Conservation (phyloP, 2,797 vertebrate genomes). For the Microctenopoma stevenorrisi region DNA sequence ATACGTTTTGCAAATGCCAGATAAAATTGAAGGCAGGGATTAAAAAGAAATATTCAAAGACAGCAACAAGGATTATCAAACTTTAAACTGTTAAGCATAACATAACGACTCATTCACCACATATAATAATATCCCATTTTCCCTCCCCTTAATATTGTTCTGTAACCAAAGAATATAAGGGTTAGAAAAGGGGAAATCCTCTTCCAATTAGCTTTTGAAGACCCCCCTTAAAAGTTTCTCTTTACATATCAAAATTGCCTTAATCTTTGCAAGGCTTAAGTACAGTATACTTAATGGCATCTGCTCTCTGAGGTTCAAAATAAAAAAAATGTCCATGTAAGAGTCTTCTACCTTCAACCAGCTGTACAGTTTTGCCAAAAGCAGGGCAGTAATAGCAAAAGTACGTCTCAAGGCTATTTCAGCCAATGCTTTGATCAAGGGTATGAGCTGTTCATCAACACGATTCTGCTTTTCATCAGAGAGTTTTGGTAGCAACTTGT, state of each 20-base stretch:
- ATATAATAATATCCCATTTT: conserved; percentile 67
- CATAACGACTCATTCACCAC: conserved; percentile 76
- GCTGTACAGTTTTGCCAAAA: conserved; percentile 46
- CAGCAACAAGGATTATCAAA: conserved; percentile 78
- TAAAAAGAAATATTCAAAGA: conserved; percentile 80
- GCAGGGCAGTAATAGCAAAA: conserved; percentile 64
- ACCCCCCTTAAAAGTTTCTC: conserved; percentile 55
- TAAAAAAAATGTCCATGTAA: conserved; percentile 22
- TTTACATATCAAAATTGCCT: conserved; percentile 71
- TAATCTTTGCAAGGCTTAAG: conserved; percentile 62
- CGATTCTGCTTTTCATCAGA: conserved; percentile 12
- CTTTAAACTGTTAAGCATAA: conserved; percentile 77
- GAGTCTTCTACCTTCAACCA: conserved; percentile 34
- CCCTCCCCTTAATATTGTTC: conserved; percentile 56
- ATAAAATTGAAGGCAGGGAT: conserved; percentile 76
- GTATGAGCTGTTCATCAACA: conserved; percentile 17
- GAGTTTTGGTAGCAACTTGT: conserved; percentile 23
- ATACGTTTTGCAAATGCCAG: conserved; percentile 78
- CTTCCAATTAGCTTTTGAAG: conserved; percentile 51
- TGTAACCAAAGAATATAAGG: conserved; percentile 74
- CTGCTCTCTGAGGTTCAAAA: conserved; percentile 41
- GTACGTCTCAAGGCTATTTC: conserved; percentile 24
- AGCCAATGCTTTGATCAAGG: conserved; percentile 31
- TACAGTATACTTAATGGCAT: conserved; percentile 50
- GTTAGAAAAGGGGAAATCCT: conserved; percentile 73